These are phyloP conservation scores for Notarius lentiginosus DNA, from an alignment of 2,113 vertebrate species.

Conservation along the genomic window DNA sequence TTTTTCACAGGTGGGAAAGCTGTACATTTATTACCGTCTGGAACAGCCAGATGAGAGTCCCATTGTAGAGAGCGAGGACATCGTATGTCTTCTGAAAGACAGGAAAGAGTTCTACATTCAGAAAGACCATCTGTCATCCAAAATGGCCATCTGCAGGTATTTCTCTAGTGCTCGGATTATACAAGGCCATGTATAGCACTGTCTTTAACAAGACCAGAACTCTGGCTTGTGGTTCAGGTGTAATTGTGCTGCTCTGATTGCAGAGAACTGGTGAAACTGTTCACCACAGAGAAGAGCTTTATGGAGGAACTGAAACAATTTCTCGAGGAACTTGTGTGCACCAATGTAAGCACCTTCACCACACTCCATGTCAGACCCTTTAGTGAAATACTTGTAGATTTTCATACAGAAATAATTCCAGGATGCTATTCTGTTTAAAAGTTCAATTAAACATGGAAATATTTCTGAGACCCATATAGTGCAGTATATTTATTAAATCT, in stretches of 20 bases:
- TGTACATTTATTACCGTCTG: conserved; percentile 73
- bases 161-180: background rate
- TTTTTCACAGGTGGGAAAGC: conserved; percentile 70
- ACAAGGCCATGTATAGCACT: no score
- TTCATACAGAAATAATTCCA: background rate
- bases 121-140: conserved; percentile 69
- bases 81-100: conserved; percentile 73
- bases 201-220: background rate
- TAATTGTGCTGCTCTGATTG: conserved; percentile 40
- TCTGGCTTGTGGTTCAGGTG: background rate
- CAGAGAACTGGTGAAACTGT: conserved; percentile 78
- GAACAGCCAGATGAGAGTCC: conserved; percentile 51
- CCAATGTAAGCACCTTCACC: conserved; percentile 61
- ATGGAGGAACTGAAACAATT: conserved; percentile 70
- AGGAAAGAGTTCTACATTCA: conserved; percentile 74
- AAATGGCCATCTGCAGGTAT: conserved; percentile 76
- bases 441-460: background rate
- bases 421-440: background rate
- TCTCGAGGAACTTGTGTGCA: conserved; percentile 59
- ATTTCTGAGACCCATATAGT: background rate
- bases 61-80: conserved; percentile 64
- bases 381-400: background rate
- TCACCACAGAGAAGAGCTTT: conserved; percentile 66
- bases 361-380: background rate
- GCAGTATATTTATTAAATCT: background rate